These are phyloP conservation scores for Anoplopoma fimbria DNA, from an alignment of 2,113 vertebrate species.

Conservation along the genomic window DNA sequence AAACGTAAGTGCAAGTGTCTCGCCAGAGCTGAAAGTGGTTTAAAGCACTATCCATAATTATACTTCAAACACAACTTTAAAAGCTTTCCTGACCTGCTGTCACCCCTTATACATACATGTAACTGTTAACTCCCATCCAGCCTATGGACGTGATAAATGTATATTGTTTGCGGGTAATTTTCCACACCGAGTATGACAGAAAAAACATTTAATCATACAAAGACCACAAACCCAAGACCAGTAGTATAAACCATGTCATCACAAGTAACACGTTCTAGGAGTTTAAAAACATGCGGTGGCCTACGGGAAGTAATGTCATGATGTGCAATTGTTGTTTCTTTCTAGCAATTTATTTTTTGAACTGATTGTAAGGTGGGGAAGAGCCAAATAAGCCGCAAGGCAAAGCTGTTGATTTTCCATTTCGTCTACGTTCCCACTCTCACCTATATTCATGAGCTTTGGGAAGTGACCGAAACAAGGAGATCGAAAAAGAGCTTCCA, in stretches of 20 bases:
- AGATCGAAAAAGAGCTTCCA: too few relatives aligned
- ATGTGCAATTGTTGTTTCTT: background rate
- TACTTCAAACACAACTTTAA: constrained; percentile 14
- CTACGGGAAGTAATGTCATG: background rate
- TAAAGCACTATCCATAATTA: constrained; percentile 5
- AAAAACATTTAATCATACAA: background rate
- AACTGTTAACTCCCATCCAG: background rate
- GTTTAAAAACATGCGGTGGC: background rate
- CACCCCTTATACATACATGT: background rate
- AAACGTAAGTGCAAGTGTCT: background rate
- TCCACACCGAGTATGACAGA: background rate
- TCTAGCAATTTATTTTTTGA: background rate
- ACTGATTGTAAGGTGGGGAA: background rate
- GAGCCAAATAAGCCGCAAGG: background rate
- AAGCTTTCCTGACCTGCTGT: constrained; percentile 38
- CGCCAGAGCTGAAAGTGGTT: constrained; percentile 13
- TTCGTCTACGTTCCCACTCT: too few relatives aligned
- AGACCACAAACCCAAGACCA: background rate
- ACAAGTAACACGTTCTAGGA: background rate
- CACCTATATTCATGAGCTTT: background rate
- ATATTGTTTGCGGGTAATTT: background rate
- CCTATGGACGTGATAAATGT: background rate
- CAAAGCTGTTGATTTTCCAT: background rate
- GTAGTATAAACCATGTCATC: background rate
- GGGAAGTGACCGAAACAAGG: background rate